phyloP scores from a whole-genome alignment of 1,140 invertebrate species.

The Zaprionus ornatus region DNA sequence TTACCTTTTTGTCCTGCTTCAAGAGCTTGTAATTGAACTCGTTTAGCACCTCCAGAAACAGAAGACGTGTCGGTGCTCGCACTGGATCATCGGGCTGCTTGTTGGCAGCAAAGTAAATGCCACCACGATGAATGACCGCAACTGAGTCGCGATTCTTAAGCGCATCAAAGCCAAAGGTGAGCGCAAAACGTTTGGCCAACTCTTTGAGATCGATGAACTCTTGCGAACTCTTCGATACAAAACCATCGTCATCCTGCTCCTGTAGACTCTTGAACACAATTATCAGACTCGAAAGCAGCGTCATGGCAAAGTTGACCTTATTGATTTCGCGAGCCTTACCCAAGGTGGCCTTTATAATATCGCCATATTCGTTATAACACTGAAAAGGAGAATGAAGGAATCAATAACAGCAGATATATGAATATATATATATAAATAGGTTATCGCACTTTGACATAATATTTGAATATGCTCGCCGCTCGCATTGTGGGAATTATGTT shows the following conservation, averaged over 20 bases:
- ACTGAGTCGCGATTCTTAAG: slow-evolving; percentile 99
- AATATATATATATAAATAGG: neutral
- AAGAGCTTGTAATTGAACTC: slow-evolving; percentile 98
- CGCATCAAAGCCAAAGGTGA: slow-evolving; percentile 98
- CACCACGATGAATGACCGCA: slow-evolving; percentile 96
- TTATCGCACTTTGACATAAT: slow-evolving; percentile 94
- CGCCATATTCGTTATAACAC: slow-evolving; percentile 99
- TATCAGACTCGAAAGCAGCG: slow-evolving; percentile 92
- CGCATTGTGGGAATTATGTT: slow-evolving; percentile 97
- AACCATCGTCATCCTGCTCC: slow-evolving; percentile 63
- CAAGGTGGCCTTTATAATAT: slow-evolving; percentile 99
- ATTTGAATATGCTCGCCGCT: slow-evolving; percentile 97
- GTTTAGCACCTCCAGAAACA: slow-evolving; percentile 96
- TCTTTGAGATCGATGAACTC: slow-evolving; percentile 87
- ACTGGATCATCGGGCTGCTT: slow-evolving; percentile 87
- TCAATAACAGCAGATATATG: neutral
- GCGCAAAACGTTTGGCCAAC: slow-evolving; percentile 97
- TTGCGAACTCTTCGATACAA: slow-evolving; percentile 71
- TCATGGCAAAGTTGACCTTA: slow-evolving; percentile 97
- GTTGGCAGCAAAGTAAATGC: slow-evolving; percentile 95
- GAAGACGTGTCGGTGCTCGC: slow-evolving; percentile 92
- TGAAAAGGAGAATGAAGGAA: slow-evolving; percentile 78
- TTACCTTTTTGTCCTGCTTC: slow-evolving; percentile 97
- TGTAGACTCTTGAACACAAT: slow-evolving; percentile 74
- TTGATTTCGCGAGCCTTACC: slow-evolving; percentile 98